Conservation (phyloP, 2,797 vertebrate species). For the Stomatorhinus walkeri region DNA sequence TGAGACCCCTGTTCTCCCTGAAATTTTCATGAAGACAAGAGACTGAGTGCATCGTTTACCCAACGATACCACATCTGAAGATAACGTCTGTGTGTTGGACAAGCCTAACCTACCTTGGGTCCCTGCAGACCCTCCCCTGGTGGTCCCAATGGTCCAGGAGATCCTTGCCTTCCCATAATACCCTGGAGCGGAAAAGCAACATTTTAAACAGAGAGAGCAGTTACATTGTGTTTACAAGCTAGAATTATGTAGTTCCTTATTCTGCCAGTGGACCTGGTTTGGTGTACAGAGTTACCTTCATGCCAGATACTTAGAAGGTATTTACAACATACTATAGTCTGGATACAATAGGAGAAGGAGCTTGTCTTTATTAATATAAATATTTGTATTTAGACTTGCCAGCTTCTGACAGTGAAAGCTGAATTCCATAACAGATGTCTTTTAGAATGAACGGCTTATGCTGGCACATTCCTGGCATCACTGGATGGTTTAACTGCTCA, state of each 20-base stretch:
- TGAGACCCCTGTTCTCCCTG: slow-evolving; percentile 80
- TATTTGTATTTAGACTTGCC: not conserved
- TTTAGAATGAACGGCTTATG: not conserved
- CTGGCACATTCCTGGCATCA: not conserved
- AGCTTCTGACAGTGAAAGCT: not conserved
- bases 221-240: not conserved
- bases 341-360: not conserved
- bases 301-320: not conserved
- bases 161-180: slow-evolving; percentile 65
- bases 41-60: not conserved
- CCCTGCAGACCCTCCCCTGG: slow-evolving; percentile 81
- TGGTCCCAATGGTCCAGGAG: slow-evolving; percentile 66
- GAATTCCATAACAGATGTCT: not conserved
- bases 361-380: not conserved
- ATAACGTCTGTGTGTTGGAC: not conserved
- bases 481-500: not conserved
- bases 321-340: not conserved
- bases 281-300: not conserved
- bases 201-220: slow-evolving; percentile 20
- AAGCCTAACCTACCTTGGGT: slow-evolving; percentile 66
- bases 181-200: slow-evolving; percentile 59
- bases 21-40: slow-evolving; percentile 18
- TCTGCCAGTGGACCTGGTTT: not conserved
- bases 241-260: not conserved
- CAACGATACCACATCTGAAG: not conserved